Evolutionary conservation across 2,797 vertebrate genomes (phyloP), one percentile per base, ranked within the genome.

Genomic region (Miichthys miiuy): DNA sequence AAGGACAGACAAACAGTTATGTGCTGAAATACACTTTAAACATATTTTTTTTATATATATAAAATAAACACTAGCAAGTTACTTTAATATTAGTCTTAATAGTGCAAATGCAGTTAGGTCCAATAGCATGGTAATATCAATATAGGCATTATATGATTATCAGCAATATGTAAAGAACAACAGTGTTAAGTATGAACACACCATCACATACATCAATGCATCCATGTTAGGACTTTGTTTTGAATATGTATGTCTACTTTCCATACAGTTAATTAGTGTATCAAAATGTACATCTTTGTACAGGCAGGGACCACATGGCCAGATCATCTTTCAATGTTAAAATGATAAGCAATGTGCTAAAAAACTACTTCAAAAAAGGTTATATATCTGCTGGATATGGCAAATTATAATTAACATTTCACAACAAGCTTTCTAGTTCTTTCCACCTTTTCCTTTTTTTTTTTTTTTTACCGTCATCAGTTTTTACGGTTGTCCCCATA

Each of bases 41-140:
- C 57, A 83, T 79, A 10, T 5, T 62, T 5, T 62, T 68, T 82
- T 69, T 56, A 34, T 14, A 14, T 66, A 87, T 79, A 79, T 62
- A 91, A 92, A 89, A 93, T 90, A 92, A 92, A 91, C 77, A 87
- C 50, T 54, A 83, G 83, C 68, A 78, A 76, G 69, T 88, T 81
- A 80, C 65, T 79, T 77, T 82, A 80, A 79, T 81, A 84, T 89
- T 81, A 89, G 83, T 91, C 77, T 87, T 87, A 72, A 87, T 92
- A 92, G 91, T 93, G 79, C 91, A 93, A 91, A 92, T 82, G 87
- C 75, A 88, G 84, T 93, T 91, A 93, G 93, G 92, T 94, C 92
- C 90, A 84, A 90, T 91, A 91, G 78, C 82, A 90, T 77, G 80
- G 66, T 91, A 78, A 91, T 73, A 87, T 82, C 52, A 87, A 80